Percentiles rank a stretch among this genome's conserved stretches.
Evolutionary conservation across 2,113 vertebrate genomes (phyloP).

Genomic region (Notarius lentiginosus): DNA sequence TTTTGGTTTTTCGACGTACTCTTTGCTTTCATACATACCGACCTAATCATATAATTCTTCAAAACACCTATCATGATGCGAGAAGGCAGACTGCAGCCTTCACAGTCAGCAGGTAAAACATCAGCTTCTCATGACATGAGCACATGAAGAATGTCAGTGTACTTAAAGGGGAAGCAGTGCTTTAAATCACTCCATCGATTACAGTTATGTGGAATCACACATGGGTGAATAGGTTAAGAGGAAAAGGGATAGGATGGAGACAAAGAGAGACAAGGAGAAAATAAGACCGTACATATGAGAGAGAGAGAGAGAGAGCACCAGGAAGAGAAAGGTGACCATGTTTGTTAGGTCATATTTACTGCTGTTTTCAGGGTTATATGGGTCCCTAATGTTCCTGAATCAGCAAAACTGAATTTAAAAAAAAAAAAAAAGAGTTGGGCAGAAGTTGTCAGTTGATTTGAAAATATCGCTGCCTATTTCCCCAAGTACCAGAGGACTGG

Average conservation of each 20-base stretch:
- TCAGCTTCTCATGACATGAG: slow-evolving; percentile 13
- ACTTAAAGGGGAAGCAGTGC: background rate
- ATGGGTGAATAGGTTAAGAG: background rate
- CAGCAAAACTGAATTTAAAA: background rate
- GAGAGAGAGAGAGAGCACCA: background rate
- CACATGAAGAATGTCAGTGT: background rate
- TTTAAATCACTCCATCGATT: background rate
- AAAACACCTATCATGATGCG: background rate
- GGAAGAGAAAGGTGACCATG: background rate
- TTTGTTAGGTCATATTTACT: background rate
- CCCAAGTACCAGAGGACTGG: too few relatives aligned
- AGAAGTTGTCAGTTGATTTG: background rate
- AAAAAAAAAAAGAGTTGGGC: background rate
- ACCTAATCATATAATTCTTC: background rate
- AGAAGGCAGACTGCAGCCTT: background rate
- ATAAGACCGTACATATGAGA: background rate
- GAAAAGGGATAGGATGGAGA: background rate
- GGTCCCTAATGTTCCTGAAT: background rate
- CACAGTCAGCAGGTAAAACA: slow-evolving; percentile 5
- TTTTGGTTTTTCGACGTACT: background rate
- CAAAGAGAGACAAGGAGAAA: background rate
- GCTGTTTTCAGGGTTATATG: background rate
- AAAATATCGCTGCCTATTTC: background rate
- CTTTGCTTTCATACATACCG: background rate
- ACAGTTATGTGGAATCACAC: background rate